Evolutionary conservation across 2,113 vertebrate genomes (phyloP), one percentile per base, ranked within the genome.

Genomic region (Anser cygnoides): DNA sequence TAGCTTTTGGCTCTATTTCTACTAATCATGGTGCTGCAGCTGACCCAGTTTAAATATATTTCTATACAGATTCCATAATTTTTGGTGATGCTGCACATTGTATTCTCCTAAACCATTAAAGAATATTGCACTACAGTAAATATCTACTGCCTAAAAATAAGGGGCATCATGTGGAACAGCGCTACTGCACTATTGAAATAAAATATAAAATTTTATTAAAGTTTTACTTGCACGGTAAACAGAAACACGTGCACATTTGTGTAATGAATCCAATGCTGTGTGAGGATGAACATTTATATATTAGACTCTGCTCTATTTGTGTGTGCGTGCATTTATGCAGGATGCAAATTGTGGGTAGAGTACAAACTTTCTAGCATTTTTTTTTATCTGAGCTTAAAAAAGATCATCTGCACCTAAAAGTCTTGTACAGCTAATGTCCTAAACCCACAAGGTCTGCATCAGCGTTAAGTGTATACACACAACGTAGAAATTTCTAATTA

Each of bases 31-130:
- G 59, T 29, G 37, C 72, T 90, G 67, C 78, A 95, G 93, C 90
- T 94, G 91, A 94, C 87, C 67, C 75, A 91, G 78, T 91, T 96
- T 62, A 95, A 95, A 91, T 82, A 62, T 39, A 95, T 95, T 97
- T 83, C 68, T 95, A 50, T 88, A 95, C 91, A 76, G 55, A 85
- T 83, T 55, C 50, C 46, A 43, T 88, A 91, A 91, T 93, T 95
- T 93, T 95, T 85, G 67, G 90, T 90, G 89, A 92, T 77, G 87
- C 28, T 90, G 87, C 84, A 95, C 74, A 84, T 86, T 90, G 58
- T 86, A 55, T 77, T 80, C 71, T 91, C 50, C 90, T 88, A 89
- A 93, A 75, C 87, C 62, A 85, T 91, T 95, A 85, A 66, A 96
- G 81, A 90, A 83, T 91, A 87, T 11, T 85, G 44, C 78, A 85